Base-by-base conservation (phyloP, 2,113 vertebrate genomes). In the Erinaceus europaeus region DNA sequence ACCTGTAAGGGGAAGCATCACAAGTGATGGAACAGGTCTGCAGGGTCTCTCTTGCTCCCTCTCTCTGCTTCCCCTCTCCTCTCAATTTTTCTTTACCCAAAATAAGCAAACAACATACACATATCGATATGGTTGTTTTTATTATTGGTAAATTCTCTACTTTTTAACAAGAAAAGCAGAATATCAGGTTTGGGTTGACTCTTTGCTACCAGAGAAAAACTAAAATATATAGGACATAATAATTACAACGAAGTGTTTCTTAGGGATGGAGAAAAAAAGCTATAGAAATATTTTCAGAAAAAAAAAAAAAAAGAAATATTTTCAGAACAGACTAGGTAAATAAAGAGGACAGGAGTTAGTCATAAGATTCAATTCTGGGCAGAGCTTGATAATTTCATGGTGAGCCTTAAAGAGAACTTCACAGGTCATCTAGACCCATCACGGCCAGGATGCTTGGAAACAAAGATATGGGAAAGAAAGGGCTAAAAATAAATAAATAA, bases 401-500 rank as follows among this genome's bases (percentile, higher is more conserved):
- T n/a, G n/a, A 11, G 64, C 42, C 71, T 1, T 52, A 84, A n/a
- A 86, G 29, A 59, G 52, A 91, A 91, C 89, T 84, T n/a, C 64
- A 34, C 68, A 67, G 29, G 48, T 83, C 72, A 38, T 76, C 67
- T 88, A 84, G 36, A 59, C 61, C 13, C 71, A 25, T 48, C 12
- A 53, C 25, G 50, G 46, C 23, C 44, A 82, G 0, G 69, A 25
- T 87, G 69, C 71, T 84, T 92, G 64, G 81, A 92, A 85, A 72
- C 59, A 15, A 86, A 75, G 65, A 86, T 53, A 6, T 3, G 65
- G 83, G 79, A 84, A 89, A 82, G 48, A 55, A 86, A 91, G 81
- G 38, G 36, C 82, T 88, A 94, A 93, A 94, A 89, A 72, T n/a
- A n/a, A n/a, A n/a, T n/a, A n/a, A n/a, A n/a, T n/a, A n/a, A n/a